Percentiles rank a stretch among this genome's conserved stretches.
Evolutionary conservation across 2,113 vertebrate species (phyloP).

Genomic region (Prolemur simus): DNA sequence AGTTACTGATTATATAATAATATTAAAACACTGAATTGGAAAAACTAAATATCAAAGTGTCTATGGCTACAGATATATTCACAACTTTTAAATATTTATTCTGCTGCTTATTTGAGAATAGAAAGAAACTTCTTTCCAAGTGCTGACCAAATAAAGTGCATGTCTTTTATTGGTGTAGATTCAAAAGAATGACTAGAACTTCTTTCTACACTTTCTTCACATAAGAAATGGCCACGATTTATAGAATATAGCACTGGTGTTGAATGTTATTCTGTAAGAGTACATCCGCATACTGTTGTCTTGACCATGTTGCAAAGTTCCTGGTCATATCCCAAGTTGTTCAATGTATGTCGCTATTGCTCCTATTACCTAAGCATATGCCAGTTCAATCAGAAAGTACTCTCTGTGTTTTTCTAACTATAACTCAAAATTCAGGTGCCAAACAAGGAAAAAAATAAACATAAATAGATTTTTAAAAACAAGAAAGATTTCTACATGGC

Average conservation of each 20-base stretch:
- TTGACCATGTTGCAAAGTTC: not conserved
- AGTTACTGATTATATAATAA: not conserved
- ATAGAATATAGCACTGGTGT: not conserved
- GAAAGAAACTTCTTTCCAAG: not conserved
- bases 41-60: not conserved
- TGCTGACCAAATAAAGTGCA: not conserved
- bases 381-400: not conserved
- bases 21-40: not conserved
- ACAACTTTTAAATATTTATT: slow-evolving; percentile 29
- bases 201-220: not conserved
- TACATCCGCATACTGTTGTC: not conserved
- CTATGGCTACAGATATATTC: not conserved
- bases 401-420: not conserved
- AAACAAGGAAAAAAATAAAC: not conserved
- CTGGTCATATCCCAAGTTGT: not conserved
- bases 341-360: not conserved
- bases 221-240: not conserved
- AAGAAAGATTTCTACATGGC: not conserved
- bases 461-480: not conserved
- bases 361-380: not conserved
- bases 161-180: not conserved
- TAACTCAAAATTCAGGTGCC: slow-evolving; percentile 38
- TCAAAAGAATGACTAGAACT: not conserved
- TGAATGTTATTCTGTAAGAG: not conserved
- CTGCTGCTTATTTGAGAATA: not conserved